Evolutionary conservation across 2,888 invertebrate genomes (phyloP).

Genomic region (Macrophya annulata): DNA sequence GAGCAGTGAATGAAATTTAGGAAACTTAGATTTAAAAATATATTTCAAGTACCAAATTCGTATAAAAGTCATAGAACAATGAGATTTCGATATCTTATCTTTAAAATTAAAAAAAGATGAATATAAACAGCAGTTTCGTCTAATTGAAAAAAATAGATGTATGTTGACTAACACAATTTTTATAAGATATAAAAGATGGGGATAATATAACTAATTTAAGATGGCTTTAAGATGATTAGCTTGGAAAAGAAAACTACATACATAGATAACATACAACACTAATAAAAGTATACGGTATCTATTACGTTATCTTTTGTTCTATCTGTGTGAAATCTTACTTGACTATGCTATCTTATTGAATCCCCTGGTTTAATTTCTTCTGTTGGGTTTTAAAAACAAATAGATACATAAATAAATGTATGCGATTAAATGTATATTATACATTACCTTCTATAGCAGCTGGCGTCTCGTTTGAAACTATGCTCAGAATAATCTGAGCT

Average conservation of each 20-base stretch:
- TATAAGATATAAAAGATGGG: neutral
- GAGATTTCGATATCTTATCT: neutral
- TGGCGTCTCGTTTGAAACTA: conserved; percentile 76
- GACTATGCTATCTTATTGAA: neutral
- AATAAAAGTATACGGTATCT: neutral
- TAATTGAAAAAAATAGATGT: too few species aligned
- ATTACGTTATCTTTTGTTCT: neutral
- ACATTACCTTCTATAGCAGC: conserved; percentile 75
- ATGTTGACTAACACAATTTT: neutral
- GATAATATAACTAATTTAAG: too few species aligned
- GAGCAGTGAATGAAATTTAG: neutral
- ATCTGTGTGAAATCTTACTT: neutral
- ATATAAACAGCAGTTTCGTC: neutral
- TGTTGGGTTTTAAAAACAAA: neutral
- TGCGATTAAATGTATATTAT: conserved; percentile 59
- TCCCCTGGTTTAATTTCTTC: neutral
- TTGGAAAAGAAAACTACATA: neutral
- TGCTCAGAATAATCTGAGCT: conserved; percentile 78
- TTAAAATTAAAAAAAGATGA: neutral
- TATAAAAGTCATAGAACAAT: neutral
- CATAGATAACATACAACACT: too few species aligned
- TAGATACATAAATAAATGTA: neutral
- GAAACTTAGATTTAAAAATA: neutral
- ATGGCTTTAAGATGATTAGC: neutral
- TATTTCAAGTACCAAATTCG: neutral